Percentiles rank a stretch among this genome's conserved stretches.
Conservation (phyloP, 2,113 vertebrate genomes). For the Corvus hawaiiensis region DNA sequence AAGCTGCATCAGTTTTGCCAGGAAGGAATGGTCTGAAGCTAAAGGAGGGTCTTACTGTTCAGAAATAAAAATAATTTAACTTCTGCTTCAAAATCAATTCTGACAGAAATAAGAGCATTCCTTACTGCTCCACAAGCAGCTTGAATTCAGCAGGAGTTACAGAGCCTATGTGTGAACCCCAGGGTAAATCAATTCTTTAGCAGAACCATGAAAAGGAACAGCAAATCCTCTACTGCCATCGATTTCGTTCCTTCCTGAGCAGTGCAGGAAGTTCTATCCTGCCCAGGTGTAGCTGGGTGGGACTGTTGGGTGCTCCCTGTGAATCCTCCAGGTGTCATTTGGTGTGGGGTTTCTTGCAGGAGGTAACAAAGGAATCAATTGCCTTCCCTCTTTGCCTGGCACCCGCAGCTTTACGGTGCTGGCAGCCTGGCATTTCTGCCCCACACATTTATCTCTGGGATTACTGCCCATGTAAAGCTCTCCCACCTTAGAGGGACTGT, state of each 20-base stretch:
- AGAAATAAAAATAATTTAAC: neutral
- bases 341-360: too few relatives aligned
- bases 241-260: neutral
- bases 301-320: neutral
- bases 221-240: neutral
- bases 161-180: neutral
- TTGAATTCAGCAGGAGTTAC: neutral
- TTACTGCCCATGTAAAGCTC: rapidly evolving
- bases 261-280: neutral
- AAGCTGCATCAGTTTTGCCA: neutral
- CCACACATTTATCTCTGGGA: neutral
- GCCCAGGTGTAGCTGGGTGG: neutral
- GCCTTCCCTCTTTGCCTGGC: neutral
- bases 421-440: neutral
- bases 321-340: neutral
- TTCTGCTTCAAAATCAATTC: neutral
- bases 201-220: neutral
- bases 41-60: neutral
- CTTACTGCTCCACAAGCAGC: neutral
- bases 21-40: neutral
- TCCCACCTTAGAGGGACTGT: neutral
- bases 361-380: neutral
- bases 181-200: neutral
- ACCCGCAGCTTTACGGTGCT: neutral
- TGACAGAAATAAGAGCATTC: neutral